phyloP scores from a whole-genome alignment of 2,888 invertebrate species.

The Epirrhoe alternata region DNA sequence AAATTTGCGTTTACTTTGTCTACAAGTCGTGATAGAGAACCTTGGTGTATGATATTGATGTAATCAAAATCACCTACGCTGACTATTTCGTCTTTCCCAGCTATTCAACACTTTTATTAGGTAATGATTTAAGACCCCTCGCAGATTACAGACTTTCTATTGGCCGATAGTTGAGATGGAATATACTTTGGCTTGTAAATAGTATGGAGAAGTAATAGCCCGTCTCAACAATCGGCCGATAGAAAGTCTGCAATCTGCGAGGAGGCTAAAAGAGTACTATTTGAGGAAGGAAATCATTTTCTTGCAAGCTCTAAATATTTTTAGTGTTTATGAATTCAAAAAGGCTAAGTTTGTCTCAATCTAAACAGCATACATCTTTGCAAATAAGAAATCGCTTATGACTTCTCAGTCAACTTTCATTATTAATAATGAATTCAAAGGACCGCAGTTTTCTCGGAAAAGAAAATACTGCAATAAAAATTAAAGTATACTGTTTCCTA shows the following conservation, averaged over 20 bases:
- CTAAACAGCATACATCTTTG: background rate
- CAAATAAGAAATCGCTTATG: conserved; percentile 18
- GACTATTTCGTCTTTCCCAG: too few relatives aligned
- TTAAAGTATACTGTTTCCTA: conserved; percentile 35
- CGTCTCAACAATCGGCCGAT: too few relatives aligned
- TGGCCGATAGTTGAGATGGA: too few relatives aligned
- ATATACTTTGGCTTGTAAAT: too few relatives aligned
- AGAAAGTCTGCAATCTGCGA: too few relatives aligned
- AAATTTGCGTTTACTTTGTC: conserved; percentile 49
- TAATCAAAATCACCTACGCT: too few relatives aligned
- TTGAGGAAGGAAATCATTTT: background rate
- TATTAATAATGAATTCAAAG: conserved; percentile 47
- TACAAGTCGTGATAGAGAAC: background rate
- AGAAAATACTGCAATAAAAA: conserved; percentile 28
- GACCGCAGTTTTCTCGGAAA: conserved; percentile 25
- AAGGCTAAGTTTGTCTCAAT: background rate
- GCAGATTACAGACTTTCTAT: too few relatives aligned
- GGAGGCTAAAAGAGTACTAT: too few relatives aligned
- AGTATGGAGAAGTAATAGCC: too few relatives aligned
- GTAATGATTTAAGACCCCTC: too few relatives aligned
- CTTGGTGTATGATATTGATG: background rate
- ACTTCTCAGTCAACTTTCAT: conserved; percentile 35
- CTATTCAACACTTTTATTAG: too few relatives aligned
- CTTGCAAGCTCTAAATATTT: background rate
- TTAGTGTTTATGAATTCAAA: background rate